Evolutionary conservation across 2,888 invertebrate genomes (phyloP).

Genomic region (Yponomeuta cagnagella): DNA sequence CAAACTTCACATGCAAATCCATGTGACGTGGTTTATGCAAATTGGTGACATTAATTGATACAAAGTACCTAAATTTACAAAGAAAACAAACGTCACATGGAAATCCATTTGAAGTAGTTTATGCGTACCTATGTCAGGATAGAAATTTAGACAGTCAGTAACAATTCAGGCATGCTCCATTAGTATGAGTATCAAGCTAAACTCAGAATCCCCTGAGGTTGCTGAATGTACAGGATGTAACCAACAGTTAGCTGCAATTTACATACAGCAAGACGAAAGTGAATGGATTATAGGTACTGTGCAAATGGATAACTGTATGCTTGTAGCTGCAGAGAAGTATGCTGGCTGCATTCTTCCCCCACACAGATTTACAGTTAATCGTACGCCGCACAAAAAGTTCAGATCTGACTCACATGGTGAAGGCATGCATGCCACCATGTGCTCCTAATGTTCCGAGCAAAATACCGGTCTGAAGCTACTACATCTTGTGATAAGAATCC

Average conservation of each 20-base stretch:
- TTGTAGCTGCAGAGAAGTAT: neutral
- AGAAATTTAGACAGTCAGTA: too few relatives aligned
- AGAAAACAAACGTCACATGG: too few relatives aligned
- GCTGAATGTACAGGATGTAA: neutral
- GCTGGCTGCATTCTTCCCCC: constrained; percentile 32
- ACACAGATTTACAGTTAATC: constrained; percentile 35
- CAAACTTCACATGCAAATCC: too few relatives aligned
- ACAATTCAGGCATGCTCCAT: too few relatives aligned
- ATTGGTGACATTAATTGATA: too few relatives aligned
- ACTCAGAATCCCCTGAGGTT: neutral
- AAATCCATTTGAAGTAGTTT: too few relatives aligned
- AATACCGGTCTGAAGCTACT: neutral
- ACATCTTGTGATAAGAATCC: neutral
- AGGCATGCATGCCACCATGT: constrained; percentile 7
- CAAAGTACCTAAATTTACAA: too few relatives aligned
- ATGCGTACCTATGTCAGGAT: too few relatives aligned
- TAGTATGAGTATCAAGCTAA: too few relatives aligned
- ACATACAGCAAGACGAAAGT: neutral
- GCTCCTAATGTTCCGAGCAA: neutral
- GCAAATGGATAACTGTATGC: neutral
- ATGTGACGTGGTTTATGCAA: too few relatives aligned
- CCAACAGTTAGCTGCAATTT: neutral
- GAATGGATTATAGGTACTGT: neutral
- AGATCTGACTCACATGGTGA: constrained; percentile 24
- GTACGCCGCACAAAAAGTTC: constrained; percentile 28